A percentile compares a stretch with the other conserved stretches of the same genome.
phyloP scores from a whole-genome alignment of 2,113 vertebrate genomes.

The Tyto alba region DNA sequence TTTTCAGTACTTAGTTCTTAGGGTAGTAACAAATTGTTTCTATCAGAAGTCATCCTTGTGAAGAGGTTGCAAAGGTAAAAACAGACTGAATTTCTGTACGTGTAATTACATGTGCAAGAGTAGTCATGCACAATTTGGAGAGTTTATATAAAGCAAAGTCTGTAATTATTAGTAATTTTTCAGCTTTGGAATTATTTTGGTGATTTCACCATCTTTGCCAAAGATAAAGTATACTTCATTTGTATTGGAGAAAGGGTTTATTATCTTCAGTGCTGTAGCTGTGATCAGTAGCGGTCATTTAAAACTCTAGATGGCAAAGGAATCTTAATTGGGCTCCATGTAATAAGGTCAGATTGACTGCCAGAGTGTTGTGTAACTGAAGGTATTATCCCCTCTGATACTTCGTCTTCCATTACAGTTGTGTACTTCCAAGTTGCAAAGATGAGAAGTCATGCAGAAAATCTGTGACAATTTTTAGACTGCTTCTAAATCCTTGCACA shows the following conservation, averaged over 20 bases:
- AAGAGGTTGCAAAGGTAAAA: not conserved
- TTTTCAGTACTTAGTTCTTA: not conserved
- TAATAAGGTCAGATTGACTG: not conserved
- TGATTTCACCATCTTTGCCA: not conserved
- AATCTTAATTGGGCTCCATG: not conserved
- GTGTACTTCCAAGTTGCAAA: not conserved
- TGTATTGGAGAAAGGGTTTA: not conserved
- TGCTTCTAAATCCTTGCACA: not conserved
- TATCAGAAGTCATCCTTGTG: not conserved
- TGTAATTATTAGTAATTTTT: not conserved
- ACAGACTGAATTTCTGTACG: not conserved
- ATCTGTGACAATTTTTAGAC: not conserved
- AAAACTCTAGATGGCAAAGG: not conserved
- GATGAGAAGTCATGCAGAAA: not conserved
- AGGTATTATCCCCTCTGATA: not conserved
- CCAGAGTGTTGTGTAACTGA: not conserved
- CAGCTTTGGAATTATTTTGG: not conserved
- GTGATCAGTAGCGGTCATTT: not conserved
- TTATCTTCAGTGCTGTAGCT: not conserved
- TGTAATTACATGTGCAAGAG: not conserved
- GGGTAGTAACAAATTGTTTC: not conserved
- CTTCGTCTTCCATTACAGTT: not conserved
- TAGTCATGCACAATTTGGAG: not conserved
- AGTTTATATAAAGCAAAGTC: not conserved
- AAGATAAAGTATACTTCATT: not conserved